These are phyloP conservation scores for Camelus dromedarius DNA, from an alignment of 2,113 vertebrate species.

Conservation along the genomic window DNA sequence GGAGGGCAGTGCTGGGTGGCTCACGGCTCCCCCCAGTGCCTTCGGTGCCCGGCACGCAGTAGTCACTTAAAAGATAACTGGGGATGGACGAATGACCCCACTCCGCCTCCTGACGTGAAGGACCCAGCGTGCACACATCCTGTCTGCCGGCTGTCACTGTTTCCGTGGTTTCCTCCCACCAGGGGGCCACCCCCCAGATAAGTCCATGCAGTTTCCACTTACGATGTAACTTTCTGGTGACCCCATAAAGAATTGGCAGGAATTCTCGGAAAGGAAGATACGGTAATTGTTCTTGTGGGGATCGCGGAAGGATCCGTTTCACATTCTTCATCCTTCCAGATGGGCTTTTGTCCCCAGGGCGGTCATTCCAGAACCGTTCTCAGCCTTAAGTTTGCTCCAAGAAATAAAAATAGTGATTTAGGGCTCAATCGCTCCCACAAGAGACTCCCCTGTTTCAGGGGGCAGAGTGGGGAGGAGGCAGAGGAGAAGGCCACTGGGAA, in stretches of 20 bases:
- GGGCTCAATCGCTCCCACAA: slow-evolving; percentile 58
- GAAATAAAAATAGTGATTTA: slow-evolving; percentile 81
- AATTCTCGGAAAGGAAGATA: slow-evolving; percentile 74
- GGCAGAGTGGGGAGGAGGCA: slow-evolving; percentile 3
- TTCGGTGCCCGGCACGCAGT: not conserved
- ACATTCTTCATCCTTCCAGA: slow-evolving; percentile 80
- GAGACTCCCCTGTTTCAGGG: slow-evolving; percentile 48
- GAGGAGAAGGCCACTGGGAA: slow-evolving; percentile 25
- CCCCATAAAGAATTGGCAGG: slow-evolving; percentile 78
- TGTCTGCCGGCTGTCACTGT: slow-evolving; percentile 13
- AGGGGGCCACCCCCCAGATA: slow-evolving; percentile 42
- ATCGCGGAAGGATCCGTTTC: slow-evolving; percentile 71
- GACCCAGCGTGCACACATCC: not conserved
- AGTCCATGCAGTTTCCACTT: slow-evolving; percentile 63
- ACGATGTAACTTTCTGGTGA: slow-evolving; percentile 77
- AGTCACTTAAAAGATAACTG: not conserved
- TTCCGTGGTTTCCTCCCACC: not conserved
- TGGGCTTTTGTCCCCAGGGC: slow-evolving; percentile 68
- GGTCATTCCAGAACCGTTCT: slow-evolving; percentile 78
- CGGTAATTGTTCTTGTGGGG: slow-evolving; percentile 78
- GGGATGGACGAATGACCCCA: not conserved
- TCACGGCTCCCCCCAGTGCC: not conserved
- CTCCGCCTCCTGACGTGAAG: not conserved
- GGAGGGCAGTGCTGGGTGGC: rapidly evolving
- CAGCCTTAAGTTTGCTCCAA: slow-evolving; percentile 74